A percentile compares a stretch with the other conserved stretches of the same genome.
Evolutionary conservation across 2,113 vertebrate species (phyloP).

Genomic region (Vombatus ursinus): DNA sequence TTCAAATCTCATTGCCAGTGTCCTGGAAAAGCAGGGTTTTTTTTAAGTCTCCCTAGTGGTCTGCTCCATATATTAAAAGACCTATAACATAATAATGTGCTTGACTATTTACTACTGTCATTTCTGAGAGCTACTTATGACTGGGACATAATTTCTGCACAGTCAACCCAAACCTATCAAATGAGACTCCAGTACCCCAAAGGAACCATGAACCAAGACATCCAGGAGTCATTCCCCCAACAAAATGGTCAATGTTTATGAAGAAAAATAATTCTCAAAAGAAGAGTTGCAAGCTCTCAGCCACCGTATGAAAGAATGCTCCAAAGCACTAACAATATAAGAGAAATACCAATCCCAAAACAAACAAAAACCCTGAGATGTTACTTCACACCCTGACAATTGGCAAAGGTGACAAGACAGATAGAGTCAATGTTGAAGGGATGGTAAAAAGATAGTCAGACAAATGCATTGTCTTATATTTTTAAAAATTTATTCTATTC

Average conservation of each 20-base stretch:
- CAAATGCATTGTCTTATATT: background rate
- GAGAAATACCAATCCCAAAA: background rate
- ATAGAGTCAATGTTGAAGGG: background rate
- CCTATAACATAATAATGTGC: background rate
- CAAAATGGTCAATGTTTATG: background rate
- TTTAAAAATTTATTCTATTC: background rate
- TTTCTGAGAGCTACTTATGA: background rate
- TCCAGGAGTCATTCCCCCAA: background rate
- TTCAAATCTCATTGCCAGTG: slow-evolving; percentile 56
- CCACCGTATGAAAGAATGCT: background rate
- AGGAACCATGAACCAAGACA: background rate
- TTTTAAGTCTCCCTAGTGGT: slow-evolving; percentile 35
- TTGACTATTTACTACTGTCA: background rate
- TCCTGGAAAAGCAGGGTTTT: slow-evolving; percentile 41
- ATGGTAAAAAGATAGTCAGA: background rate
- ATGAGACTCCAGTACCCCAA: background rate
- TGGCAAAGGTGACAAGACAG: background rate
- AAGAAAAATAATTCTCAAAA: background rate
- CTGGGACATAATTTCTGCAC: background rate
- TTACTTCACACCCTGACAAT: background rate
- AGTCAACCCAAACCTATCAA: background rate
- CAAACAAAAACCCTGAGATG: background rate
- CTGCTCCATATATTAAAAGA: background rate
- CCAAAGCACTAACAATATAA: background rate
- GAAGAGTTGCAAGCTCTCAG: background rate